Base-by-base conservation (phyloP, 2,888 invertebrate genomes). In the Eupithecia insigniata region DNA sequence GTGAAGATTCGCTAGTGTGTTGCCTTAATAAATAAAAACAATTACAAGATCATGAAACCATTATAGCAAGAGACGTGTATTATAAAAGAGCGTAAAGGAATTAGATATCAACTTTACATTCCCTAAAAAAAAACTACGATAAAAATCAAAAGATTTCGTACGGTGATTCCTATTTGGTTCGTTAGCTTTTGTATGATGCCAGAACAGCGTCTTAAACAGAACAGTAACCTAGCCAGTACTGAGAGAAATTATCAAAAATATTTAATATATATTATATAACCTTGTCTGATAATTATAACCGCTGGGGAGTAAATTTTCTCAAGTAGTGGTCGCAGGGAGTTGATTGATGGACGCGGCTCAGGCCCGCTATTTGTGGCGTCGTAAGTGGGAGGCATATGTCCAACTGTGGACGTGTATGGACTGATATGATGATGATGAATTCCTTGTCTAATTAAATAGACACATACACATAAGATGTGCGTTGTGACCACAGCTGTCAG, bases 51-150 rank as follows among this genome's bases (percentile, higher is more conserved):
- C 55, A 14, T 51, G 51, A 51, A 55, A 55, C 55, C 14, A 55
- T 22, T 55, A 26, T 55, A 26, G 22, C 55, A 26, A 26, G 55
- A 55, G 55, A 22, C 26, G 55, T 55, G 5, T 55, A 14, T 26
- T 51, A 51, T 55, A 55, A 55, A 55, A 55, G 55, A 55, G 55
- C 55, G 55, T 55, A 55, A 12, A 55, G 22, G 51, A 51, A 51
- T 51, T 22, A 22, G 55, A 51, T 4, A 14, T 55, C 26, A 26
- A 55, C 12, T 55, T 55, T 26, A 26, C 22, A 55, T 55, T 26
- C 55, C 55, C 12, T 26, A 26, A n/a, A n/a, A n/a, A n/a, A n/a
- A n/a, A 55, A 55, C 26, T 26, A 55, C 55, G 22, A 55, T 55
- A 55, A 55, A 55, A 55, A 51, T 22, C 1, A 55, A 26, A 55